phyloP scores from a whole-genome alignment of 2,888 invertebrate genomes.

The Nebria salina region DNA sequence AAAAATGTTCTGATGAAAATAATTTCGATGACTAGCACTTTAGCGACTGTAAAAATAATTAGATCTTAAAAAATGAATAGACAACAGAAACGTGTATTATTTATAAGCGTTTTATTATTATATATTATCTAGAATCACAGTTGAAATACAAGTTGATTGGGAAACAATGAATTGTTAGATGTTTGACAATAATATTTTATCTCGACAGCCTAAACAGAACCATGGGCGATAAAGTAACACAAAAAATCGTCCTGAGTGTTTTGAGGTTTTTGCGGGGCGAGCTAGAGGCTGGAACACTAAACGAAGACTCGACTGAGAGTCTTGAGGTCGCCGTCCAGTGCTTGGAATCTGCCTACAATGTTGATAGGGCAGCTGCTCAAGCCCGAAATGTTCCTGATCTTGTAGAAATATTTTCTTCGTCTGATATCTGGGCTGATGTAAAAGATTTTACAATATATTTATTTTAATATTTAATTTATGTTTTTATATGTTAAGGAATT shows the following conservation, averaged over 20 bases:
- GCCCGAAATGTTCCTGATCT: slow-evolving; percentile 46
- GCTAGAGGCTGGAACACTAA: slow-evolving; percentile 53
- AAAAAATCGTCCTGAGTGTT: slow-evolving; percentile 53
- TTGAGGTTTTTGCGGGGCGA: slow-evolving; percentile 57
- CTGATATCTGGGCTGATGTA: slow-evolving; percentile 38
- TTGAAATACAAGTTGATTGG: too few relatives aligned
- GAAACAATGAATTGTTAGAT: neutral
- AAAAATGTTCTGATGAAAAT: neutral
- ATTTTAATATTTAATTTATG: slow-evolving; percentile 5
- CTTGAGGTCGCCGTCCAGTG: slow-evolving; percentile 96
- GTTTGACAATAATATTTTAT: neutral
- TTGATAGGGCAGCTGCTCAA: slow-evolving; percentile 61
- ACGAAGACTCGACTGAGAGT: slow-evolving; percentile 70
- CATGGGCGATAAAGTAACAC: slow-evolving; percentile 47
- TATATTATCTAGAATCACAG: neutral
- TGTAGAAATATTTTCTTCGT: slow-evolving; percentile 33
- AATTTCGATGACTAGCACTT: neutral
- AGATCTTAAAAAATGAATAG: too few relatives aligned
- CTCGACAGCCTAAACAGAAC: neutral
- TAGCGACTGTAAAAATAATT: neutral
- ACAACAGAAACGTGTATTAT: neutral
- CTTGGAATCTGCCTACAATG: slow-evolving; percentile 87
- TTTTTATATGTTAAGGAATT: slow-evolving; percentile 15
- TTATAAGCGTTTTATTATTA: neutral
- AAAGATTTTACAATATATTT: neutral